Percentiles rank a stretch among this genome's conserved stretches.
phyloP scores from a whole-genome alignment of 2,797 vertebrate species.

The Enteromius viviparus region DNA sequence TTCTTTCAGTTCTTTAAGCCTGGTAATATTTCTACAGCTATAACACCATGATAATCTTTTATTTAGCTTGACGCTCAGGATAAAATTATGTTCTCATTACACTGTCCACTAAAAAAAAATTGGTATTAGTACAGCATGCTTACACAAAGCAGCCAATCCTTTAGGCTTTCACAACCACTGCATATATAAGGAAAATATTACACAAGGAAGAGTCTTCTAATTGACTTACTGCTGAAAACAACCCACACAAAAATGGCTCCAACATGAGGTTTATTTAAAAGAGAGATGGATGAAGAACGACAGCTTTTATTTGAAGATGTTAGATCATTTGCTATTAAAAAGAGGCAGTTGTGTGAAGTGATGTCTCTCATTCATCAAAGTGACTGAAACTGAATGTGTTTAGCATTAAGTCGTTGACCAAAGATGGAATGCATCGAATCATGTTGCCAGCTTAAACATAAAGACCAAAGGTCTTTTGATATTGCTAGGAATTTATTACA shows the following conservation, averaged over 20 bases:
- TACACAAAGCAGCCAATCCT: constrained; percentile 11
- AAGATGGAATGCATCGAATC: not conserved
- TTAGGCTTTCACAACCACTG: constrained; percentile 15
- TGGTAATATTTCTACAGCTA: constrained; percentile 3
- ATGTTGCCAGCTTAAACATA: not conserved
- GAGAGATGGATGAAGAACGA: not conserved
- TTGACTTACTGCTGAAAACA: constrained; percentile 32
- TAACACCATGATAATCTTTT: constrained; percentile 18
- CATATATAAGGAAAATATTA: constrained; percentile 14
- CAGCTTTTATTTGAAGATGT: constrained; percentile 21
- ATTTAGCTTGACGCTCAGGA: constrained; percentile 1
- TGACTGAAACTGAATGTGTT: not conserved
- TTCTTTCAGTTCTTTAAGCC: constrained; percentile 36
- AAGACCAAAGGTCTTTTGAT: not conserved
- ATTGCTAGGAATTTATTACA: not conserved
- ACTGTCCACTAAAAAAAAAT: not conserved
- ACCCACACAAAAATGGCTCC: constrained; percentile 29
- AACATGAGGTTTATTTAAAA: constrained; percentile 14
- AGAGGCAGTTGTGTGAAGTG: constrained; percentile 13
- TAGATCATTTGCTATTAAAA: constrained; percentile 26
- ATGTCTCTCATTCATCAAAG: constrained; percentile 14
- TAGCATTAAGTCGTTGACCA: not conserved
- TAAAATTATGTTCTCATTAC: constrained; percentile 21
- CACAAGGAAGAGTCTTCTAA: constrained; percentile 14
- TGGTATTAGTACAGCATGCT: constrained; percentile 11